Evolutionary conservation across 2,113 vertebrate species (phyloP).

Genomic region (Stegastes partitus): DNA sequence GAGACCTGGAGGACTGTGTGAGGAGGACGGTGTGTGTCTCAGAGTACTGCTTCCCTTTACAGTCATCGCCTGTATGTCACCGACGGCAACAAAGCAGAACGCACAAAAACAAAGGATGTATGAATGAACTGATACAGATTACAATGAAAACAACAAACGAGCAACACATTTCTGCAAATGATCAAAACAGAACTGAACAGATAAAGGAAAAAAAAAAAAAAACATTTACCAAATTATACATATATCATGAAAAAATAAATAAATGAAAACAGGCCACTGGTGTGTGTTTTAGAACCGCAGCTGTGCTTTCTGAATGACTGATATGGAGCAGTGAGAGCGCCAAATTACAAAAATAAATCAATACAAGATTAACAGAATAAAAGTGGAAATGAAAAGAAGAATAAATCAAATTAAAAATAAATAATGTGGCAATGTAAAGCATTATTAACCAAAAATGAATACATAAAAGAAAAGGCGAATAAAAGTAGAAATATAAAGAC

Average conservation of each 20-base stretch:
- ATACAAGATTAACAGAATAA: too few relatives aligned
- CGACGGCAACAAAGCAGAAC: slow-evolving; percentile 38
- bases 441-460: too few relatives aligned
- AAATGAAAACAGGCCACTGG: slow-evolving; percentile 8
- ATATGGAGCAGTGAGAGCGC: too few relatives aligned
- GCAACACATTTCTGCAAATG: not conserved
- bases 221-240: slow-evolving; percentile 17
- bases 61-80: slow-evolving; percentile 90
- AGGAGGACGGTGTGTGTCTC: slow-evolving; percentile 83
- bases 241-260: not conserved
- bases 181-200: not conserved
- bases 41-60: slow-evolving; percentile 90
- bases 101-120: slow-evolving; percentile 22
- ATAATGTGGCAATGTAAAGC: too few relatives aligned
- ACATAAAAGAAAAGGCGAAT: too few relatives aligned
- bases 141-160: slow-evolving; percentile 1
- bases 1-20: slow-evolving; percentile 83
- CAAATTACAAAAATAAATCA: too few relatives aligned
- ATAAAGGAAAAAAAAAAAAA: slow-evolving; percentile 1
- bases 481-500: too few relatives aligned
- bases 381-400: too few relatives aligned
- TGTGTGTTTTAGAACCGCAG: too few relatives aligned
- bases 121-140: slow-evolving; percentile 24
- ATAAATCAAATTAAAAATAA: too few relatives aligned
- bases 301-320: too few relatives aligned